Percentiles rank a stretch among this genome's conserved stretches.
These are phyloP conservation scores for Pogonomyrmex californicus DNA, from an alignment of 1,140 invertebrate species.

Conservation along the genomic window DNA sequence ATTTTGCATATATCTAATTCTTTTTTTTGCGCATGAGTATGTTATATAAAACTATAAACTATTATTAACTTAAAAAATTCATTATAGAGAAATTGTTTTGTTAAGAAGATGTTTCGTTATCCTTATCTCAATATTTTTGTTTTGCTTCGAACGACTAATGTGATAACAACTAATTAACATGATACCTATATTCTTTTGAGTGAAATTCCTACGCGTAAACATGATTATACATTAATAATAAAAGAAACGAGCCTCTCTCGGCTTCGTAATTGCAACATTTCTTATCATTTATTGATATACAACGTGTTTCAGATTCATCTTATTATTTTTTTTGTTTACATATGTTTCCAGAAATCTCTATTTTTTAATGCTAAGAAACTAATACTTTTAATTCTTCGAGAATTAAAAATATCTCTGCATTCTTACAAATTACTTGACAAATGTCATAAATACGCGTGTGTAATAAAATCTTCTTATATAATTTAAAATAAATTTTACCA, in stretches of 20 bases:
- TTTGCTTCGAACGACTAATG: not conserved
- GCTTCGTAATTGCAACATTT: not conserved
- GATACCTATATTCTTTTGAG: conserved; percentile 24
- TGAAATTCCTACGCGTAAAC: conserved; percentile 39
- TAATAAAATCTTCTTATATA: not conserved
- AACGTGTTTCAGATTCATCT: not conserved
- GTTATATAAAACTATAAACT: not conserved
- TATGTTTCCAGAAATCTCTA: not conserved
- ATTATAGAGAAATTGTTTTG: not conserved
- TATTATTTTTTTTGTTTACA: not conserved
- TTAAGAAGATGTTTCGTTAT: not conserved
- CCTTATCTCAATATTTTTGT: conserved; percentile 25
- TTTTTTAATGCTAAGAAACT: not conserved
- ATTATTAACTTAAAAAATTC: not conserved
- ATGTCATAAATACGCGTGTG: not conserved
- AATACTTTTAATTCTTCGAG: not conserved
- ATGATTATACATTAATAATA: conserved; percentile 52
- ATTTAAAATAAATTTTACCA: not conserved
- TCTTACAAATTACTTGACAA: not conserved
- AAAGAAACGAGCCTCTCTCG: conserved; percentile 15
- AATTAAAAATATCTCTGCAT: not conserved
- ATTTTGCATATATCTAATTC: not conserved
- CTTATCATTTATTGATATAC: conserved; percentile 12
- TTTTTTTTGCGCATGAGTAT: not conserved
- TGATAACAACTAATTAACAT: conserved; percentile 15